phyloP scores from a whole-genome alignment of 1,140 invertebrate species.

The Bombyx mandarina region DNA sequence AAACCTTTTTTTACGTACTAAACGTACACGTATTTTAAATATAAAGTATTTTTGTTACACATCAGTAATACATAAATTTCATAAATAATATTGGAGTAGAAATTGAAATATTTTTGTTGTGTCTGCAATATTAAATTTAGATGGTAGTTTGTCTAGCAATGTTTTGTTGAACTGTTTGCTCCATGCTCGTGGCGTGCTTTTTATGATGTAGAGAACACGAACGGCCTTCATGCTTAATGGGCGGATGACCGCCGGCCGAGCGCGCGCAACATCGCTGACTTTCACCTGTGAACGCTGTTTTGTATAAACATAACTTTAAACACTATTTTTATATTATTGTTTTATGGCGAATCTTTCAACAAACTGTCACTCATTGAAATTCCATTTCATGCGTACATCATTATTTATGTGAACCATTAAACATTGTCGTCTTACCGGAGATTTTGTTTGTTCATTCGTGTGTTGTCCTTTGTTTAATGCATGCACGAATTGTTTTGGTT shows the following conservation, averaged over 20 bases:
- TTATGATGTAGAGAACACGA: constrained; percentile 16
- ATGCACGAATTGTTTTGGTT: not conserved
- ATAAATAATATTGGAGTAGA: not conserved
- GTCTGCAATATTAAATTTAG: not conserved
- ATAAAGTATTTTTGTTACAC: too few relatives aligned
- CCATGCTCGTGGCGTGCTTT: constrained; percentile 7
- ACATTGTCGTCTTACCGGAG: not conserved
- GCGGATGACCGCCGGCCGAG: constrained; percentile 35
- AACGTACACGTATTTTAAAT: too few relatives aligned
- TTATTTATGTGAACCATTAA: constrained; percentile 2
- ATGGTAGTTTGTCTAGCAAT: not conserved
- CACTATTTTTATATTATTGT: constrained; percentile 8
- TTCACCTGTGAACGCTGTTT: constrained; percentile 28
- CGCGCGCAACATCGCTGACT: constrained; percentile 25
- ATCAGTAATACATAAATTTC: too few relatives aligned
- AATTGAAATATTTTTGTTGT: not conserved
- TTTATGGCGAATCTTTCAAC: constrained; percentile 9
- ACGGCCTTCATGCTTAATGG: constrained; percentile 40
- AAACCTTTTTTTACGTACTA: too few relatives aligned
- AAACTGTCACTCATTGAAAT: constrained; percentile 3
- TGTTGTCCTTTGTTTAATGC: not conserved
- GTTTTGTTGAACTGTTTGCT: not conserved
- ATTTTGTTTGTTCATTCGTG: not conserved
- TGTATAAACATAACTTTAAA: constrained; percentile 25
- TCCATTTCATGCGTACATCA: constrained; percentile 3